Evolutionary conservation across 2,888 invertebrate genomes (phyloP), one percentile per base, ranked within the genome.

Genomic region (Cantharis nigra): DNA sequence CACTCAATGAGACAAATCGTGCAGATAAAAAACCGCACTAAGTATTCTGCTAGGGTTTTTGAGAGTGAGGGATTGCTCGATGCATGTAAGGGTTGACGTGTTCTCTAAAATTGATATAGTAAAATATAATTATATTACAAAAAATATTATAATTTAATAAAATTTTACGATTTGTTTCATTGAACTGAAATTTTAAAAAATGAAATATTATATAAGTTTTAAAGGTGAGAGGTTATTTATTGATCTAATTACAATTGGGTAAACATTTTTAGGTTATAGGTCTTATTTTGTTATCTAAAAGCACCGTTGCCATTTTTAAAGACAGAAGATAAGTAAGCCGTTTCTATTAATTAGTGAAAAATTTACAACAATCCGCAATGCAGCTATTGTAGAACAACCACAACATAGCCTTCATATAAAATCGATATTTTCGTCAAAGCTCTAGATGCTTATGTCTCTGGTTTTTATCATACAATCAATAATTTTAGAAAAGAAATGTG

Each of bases 321-420:
- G n/a, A 49, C 7, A 49, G n/a, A 3, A 20, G 49, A 49, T 49
- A n/a, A n/a, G 49, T 7, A 7, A 49, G n/a, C 49, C 9, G 49
- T 49, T n/a, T n/a, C n/a, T n/a, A 49, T 49, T 49, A n/a, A 49
- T 49, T 49, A 49, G 49, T 49, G 49, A 49, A 49, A 49, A 49
- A n/a, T 49, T n/a, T 49, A 49, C 49, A 49, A 67, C 63, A 73
- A 69, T 73, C 73, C 73, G 73, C 73, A 73, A 73, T 73, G 73
- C 73, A 73, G 73, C 62, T 63, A 73, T 69, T 73, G 20, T 73
- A 69, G 62, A 63, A 69, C 30, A 69, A 69, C 28, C 49, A 73
- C 18, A 63, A 62, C 63, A 63, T 18, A 28, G 69, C 62, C 63
- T 62, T 69, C 18, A 26, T 33, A 67, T 13, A 73, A 67, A 73